These are phyloP conservation scores for Anthopleura xanthogrammica DNA, from an alignment of 92 coral and sea anemone genomes.

Conservation along the genomic window DNA sequence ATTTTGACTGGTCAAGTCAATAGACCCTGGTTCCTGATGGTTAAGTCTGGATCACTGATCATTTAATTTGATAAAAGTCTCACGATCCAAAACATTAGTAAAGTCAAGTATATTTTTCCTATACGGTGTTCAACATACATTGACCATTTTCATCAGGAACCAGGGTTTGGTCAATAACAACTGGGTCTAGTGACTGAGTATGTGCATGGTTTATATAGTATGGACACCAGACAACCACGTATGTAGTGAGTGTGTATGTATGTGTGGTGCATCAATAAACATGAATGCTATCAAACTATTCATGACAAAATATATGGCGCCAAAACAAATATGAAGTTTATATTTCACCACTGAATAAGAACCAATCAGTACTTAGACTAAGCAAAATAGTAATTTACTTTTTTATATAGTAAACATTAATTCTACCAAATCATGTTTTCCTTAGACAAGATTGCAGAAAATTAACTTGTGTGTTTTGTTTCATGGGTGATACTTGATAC, in stretches of 20 bases:
- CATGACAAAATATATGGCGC: not conserved
- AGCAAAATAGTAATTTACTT: too few relatives aligned
- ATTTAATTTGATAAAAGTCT: too few relatives aligned
- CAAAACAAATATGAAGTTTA: not conserved
- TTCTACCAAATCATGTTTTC: too few relatives aligned
- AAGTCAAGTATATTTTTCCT: too few relatives aligned
- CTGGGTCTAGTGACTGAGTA: not conserved
- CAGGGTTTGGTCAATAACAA: not conserved
- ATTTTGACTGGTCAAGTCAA: too few relatives aligned
- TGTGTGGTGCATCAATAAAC: not conserved
- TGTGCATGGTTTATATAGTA: not conserved
- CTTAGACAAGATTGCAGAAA: too few relatives aligned
- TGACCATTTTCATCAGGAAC: not conserved
- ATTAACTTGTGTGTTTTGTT: too few relatives aligned
- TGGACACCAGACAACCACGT: not conserved
- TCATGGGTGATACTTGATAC: too few relatives aligned
- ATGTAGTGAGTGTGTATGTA: not conserved
- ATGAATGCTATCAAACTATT: not conserved
- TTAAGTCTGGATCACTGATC: not conserved
- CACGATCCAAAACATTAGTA: too few relatives aligned
- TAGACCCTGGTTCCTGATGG: not conserved
- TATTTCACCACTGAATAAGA: not conserved
- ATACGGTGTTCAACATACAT: too few relatives aligned
- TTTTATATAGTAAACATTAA: too few relatives aligned
- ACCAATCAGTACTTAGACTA: too few relatives aligned